phyloP scores from a whole-genome alignment of 2,797 vertebrate species.

The Hyperoplus lanceolatus region DNA sequence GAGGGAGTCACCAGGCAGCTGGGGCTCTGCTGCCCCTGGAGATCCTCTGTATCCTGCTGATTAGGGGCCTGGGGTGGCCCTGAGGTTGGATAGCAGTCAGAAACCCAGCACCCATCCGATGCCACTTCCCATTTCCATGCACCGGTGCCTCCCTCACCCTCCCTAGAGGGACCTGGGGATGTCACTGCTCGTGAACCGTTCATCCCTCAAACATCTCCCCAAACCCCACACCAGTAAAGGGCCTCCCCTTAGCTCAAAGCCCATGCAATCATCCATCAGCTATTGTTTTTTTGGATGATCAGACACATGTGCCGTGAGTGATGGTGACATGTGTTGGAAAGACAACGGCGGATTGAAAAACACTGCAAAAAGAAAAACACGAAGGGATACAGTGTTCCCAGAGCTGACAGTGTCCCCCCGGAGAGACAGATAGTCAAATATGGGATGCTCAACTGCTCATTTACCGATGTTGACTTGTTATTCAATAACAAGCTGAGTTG shows the following conservation, averaged over 20 bases:
- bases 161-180: conserved; percentile 61
- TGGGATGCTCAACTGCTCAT: conserved; percentile 37
- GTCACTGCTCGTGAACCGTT: conserved; percentile 77
- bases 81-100: conserved; percentile 62
- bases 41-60: conserved; percentile 86
- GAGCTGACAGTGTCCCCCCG: not conserved
- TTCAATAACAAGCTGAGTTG: conserved; percentile 38
- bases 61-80: conserved; percentile 79
- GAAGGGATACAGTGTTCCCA: conserved; percentile 55
- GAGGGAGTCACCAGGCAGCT: conserved; percentile 79
- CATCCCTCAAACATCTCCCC: conserved; percentile 80
- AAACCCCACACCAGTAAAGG: conserved; percentile 58
- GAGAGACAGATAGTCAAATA: conserved; percentile 33
- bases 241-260: conserved; percentile 45
- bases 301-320: conserved; percentile 56
- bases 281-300: conserved; percentile 73
- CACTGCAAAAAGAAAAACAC: conserved; percentile 57
- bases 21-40: conserved; percentile 75
- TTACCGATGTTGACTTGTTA: conserved; percentile 44
- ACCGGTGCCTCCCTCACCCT: conserved; percentile 50
- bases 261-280: conserved; percentile 57
- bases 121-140: conserved; percentile 62
- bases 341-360: conserved; percentile 44
- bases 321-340: conserved; percentile 78
- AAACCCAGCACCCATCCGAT: conserved; percentile 66